Evolutionary conservation across 2,797 vertebrate species (phyloP).

Genomic region (Enteromius unitaeniatus): DNA sequence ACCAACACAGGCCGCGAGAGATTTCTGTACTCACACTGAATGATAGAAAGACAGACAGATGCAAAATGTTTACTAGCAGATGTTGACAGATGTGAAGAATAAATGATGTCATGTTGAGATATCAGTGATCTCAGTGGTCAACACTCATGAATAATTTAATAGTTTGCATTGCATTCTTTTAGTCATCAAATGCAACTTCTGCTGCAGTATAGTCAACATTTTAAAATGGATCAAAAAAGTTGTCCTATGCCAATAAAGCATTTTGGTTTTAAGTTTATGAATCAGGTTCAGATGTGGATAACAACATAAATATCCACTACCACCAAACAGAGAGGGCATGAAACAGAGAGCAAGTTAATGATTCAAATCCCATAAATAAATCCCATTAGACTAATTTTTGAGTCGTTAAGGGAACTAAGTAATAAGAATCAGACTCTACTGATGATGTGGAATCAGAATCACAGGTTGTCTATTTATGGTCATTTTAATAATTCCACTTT

Average conservation of each 20-base stretch:
- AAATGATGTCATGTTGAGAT: not conserved
- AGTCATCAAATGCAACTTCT: not conserved
- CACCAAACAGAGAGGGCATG: not conserved
- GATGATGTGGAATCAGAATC: no score
- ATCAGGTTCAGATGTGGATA: no score
- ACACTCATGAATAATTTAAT: not conserved
- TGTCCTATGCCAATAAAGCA: no score
- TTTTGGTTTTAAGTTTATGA: no score
- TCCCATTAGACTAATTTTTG: not conserved
- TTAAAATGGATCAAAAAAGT: no score
- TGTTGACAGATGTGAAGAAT: not conserved
- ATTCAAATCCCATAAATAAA: not conserved
- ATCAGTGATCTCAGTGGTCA: not conserved
- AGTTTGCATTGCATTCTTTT: not conserved
- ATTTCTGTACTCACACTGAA: constrained; percentile 83
- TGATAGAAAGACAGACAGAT: not conserved
- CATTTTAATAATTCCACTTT: not conserved
- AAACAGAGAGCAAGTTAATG: not conserved
- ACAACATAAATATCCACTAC: not conserved
- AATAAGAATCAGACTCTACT: not conserved
- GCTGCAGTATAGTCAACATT: not conserved
- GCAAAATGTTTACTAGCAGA: not conserved
- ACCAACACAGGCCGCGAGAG: constrained; percentile 86
- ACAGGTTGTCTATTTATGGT: no score
- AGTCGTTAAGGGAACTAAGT: not conserved